A percentile compares a stretch with the other conserved stretches of the same genome.
phyloP scores from a whole-genome alignment of 2,888 invertebrate species.

The Dugesia japonica region DNA sequence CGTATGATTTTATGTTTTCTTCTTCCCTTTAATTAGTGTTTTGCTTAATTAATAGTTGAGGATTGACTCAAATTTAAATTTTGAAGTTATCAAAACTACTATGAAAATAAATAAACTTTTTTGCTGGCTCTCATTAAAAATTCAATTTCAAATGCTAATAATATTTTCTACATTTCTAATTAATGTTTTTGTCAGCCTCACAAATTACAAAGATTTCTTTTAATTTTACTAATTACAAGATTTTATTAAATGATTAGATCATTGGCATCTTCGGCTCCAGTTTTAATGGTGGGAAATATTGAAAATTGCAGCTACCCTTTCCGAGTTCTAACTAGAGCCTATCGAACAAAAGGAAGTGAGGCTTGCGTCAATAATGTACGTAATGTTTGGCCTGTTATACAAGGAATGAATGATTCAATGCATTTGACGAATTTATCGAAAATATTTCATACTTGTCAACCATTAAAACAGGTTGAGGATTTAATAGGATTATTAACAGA shows the following conservation, averaged over 20 bases:
- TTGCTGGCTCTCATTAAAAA: too few species aligned
- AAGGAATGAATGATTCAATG: background rate
- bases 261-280: slow-evolving; percentile 77
- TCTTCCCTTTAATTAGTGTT: too few species aligned
- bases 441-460: slow-evolving; percentile 61
- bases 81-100: too few species aligned
- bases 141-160: too few species aligned
- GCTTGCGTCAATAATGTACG: slow-evolving; percentile 60
- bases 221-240: too few species aligned
- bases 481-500: slow-evolving; percentile 57
- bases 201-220: too few species aligned
- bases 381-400: slow-evolving; percentile 58
- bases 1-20: too few species aligned
- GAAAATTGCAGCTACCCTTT: slow-evolving; percentile 63
- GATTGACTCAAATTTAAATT: too few species aligned
- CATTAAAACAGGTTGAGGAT: slow-evolving; percentile 53
- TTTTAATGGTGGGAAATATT: slow-evolving; percentile 67
- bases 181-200: too few species aligned
- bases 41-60: too few species aligned
- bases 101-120: too few species aligned
- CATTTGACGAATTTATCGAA: background rate
- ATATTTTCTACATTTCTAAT: too few species aligned
- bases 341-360: slow-evolving; percentile 50
- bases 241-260: slow-evolving; percentile 52
- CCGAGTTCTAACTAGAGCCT: slow-evolving; percentile 65